Evolutionary conservation across 30 jellyfish, hydroid and myxozoan genomes (phyloP), one percentile per base, ranked within the genome.

Genomic region (Phacellophora camtschatica): DNA sequence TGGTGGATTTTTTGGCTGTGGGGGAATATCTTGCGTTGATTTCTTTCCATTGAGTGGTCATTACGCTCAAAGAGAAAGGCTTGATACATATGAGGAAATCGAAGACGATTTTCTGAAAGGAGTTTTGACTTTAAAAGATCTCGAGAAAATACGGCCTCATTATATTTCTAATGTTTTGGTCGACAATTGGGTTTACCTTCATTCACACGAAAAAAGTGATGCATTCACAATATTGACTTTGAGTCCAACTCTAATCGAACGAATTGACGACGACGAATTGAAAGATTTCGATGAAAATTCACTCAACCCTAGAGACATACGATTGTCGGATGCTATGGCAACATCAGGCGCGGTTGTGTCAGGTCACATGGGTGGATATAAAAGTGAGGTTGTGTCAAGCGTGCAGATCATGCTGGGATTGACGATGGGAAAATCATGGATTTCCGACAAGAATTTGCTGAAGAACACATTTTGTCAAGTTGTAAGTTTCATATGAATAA

Each of bases 321-420:
- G 71, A 42, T 64, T 84, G 27, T 84, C 95, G 10, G 95, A 84
- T 64, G 95, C 95, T 56, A 84, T 84, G 95, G 95, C 95, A 33
- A 84, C 95, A 27, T 84, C 95, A 5, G 95, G 88, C 9, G 95
- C 95, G 16, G 95, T 71, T 43, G 84, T 84, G 1, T 58, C 95
- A 10, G 43, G 62, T n/a, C 80, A 71, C 58, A 84, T 84, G 95
- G 95, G 95, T 1, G 81, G 51, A 23, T 84, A 71, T 45, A 6
- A 24, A 18, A 69, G 72, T 71, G 88, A 84, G 45, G 76, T 86
- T 1, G 84, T 64, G 30, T 71, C 72, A 18, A 71, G 88, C 45
- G 35, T 71, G 77, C 95, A 84, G 62, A 61, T 59, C 50, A 42
- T 84, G 88, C 68, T 84, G n/a, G 95, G 95, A 31, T 46, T 84